phyloP scores from a whole-genome alignment of 2,888 invertebrate species.

The Phymatocera aterrima region DNA sequence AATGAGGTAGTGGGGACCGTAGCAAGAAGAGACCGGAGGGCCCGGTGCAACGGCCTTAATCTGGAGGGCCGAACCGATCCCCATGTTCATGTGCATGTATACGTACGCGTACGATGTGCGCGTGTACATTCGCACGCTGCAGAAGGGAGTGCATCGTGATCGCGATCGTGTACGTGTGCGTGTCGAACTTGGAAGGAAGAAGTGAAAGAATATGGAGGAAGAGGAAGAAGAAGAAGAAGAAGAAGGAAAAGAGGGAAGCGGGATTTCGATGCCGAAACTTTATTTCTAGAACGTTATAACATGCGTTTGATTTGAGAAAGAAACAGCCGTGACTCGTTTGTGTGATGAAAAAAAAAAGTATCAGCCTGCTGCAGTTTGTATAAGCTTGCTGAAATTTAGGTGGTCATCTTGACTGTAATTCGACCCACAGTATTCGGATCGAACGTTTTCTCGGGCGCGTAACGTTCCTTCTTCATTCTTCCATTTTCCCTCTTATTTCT shows the following conservation, averaged over 20 bases:
- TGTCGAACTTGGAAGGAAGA: background rate
- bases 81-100: conserved; percentile 48
- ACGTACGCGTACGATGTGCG: too few relatives aligned
- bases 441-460: background rate
- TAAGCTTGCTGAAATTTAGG: conserved; percentile 66
- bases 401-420: conserved; percentile 68
- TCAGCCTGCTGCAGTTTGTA: conserved; percentile 55
- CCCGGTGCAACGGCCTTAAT: conserved; percentile 73
- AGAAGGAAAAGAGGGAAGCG: background rate
- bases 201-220: background rate
- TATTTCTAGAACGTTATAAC: conserved; percentile 68
- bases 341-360: conserved; percentile 46
- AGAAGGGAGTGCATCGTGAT: conserved; percentile 16
- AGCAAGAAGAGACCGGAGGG: conserved; percentile 59
- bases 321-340: conserved; percentile 66
- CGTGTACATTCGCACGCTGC: too few relatives aligned
- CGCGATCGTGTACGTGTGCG: conserved; percentile 16
- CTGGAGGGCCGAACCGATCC: conserved; percentile 67
- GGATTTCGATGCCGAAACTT: conserved; percentile 59
- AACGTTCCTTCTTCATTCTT: too few relatives aligned
- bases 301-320: conserved; percentile 69
- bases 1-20: conserved; percentile 40
- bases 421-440: background rate
- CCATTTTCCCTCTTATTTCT: too few relatives aligned
- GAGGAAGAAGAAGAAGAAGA: conserved; percentile 19